Evolutionary conservation across 1,140 invertebrate genomes (phyloP), one percentile per base, ranked within the genome.

Genomic region (Drosophila navojoa): DNA sequence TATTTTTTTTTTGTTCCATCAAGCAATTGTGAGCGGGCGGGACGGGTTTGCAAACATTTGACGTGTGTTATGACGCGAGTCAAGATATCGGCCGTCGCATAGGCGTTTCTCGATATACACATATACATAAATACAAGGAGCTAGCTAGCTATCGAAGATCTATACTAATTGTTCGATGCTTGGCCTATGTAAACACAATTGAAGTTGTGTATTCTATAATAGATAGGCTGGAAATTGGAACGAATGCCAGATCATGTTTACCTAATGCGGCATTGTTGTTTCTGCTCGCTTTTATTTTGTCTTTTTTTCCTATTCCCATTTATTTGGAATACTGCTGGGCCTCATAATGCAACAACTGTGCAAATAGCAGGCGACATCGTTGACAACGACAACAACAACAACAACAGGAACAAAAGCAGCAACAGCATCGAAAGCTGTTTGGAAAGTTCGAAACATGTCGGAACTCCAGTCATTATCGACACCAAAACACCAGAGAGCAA

Each of bases 1-100:
- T 19, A 19, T 22, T 22, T 22, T 22, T 22, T 22, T 66, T 40
- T 68, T 81, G 54, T 49, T 16, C 9, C 6, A 38, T 11, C 5
- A 3, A 5, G 25, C 7, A 13, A 32, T 68, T 57, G 42, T 53
- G 16, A 15, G 22, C 49, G 45, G 32, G 32, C 19, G 59, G 15
- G 27, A 35, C 10, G 82, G 78, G 69, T 80, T 79, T 75, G 72
- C 79, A 89, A 89, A 89, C 84, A 89, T 85, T 89, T 85, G 85
- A 85, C 85, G 85, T 89, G 85, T 89, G 85, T 89, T 89, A 78
- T 89, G 85, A 89, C 85, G 79, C 82, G 81, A 90, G 82, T 79
- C 82, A 86, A 86, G 69, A 76, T 73, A 72, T 60, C 49, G 25
- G n/a, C 50, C 45, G 38, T 19, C 15, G 47, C 60, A 55, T 62